Evolutionary conservation across 2,888 invertebrate genomes (phyloP), one percentile per base, ranked within the genome.

Genomic region (Cephus runcator): DNA sequence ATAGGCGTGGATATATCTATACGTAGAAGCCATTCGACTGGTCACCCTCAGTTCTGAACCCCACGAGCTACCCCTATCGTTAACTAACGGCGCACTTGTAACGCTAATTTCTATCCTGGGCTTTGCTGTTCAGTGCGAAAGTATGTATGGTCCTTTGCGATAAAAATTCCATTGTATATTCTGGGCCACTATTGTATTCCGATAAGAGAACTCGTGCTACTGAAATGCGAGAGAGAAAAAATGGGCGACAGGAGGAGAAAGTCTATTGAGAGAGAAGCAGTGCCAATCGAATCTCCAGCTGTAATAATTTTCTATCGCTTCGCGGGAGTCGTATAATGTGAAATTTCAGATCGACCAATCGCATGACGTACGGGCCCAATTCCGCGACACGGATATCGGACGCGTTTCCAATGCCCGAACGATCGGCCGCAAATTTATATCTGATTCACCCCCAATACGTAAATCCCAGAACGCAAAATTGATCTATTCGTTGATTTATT

Each of bases 401-500:
- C 76, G 75, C 74, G 76, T 81, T 79, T 79, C 77, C 81, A 81
- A 83, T 83, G 81, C 83, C 81, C 80, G 82, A 83, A 83, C 81
- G 83, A 85, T 85, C 84, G 81, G 83, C 84, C 84, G 84, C 86
- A 86, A 88, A 88, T 89, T 87, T 87, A 86, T 88, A 88, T 88
- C 87, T 87, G 89, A 88, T 88, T 86, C 82, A 83, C 85, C 85
- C 82, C 77, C 79, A 79, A 79, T 78, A 80, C 77, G 86, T 87
- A 88, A 88, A 88, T 89, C 88, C 86, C 85, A 85, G 84, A 84
- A 84, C 83, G 86, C 85, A 88, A 89, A 90, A 90, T 89, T 90
- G 89, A 90, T 90, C 89, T 85, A 84, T 82, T 83, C 83, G 76
- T 84, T 90, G 89, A 90, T 90, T 90, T 90, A 90, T 90, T 85